These are phyloP conservation scores for Drosophila mettleri DNA, from an alignment of 2,888 invertebrate species.

Conservation along the genomic window DNA sequence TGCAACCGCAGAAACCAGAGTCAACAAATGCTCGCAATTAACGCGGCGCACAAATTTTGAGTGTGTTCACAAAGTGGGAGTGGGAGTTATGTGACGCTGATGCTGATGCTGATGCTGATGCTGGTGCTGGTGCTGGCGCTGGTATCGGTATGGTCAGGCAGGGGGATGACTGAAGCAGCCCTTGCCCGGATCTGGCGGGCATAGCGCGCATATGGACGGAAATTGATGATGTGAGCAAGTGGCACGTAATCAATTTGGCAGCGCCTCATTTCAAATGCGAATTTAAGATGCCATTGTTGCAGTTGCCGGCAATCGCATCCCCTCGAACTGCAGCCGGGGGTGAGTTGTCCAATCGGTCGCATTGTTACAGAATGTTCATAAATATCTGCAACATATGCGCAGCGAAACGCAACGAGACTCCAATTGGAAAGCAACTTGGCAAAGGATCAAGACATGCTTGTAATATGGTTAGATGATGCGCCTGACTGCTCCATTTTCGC, in stretches of 20 bases:
- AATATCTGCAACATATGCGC: conserved; percentile 63
- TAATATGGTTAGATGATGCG: background rate
- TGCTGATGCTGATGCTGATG: no score
- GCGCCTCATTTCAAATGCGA: conserved; percentile 72
- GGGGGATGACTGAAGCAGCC: conserved; percentile 15
- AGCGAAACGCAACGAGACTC: conserved; percentile 17
- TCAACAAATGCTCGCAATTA: conserved; percentile 78
- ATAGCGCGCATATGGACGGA: conserved; percentile 70
- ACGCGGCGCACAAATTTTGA: conserved; percentile 63
- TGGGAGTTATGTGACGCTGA: conserved; percentile 31
- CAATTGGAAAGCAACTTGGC: conserved; percentile 3
- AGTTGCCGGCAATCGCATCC: conserved; percentile 15
- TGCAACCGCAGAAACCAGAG: conserved; percentile 49
- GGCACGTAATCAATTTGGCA: conserved; percentile 78
- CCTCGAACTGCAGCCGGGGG: conserved; percentile 9
- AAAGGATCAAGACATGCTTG: background rate
- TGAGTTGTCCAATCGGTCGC: conserved; percentile 23
- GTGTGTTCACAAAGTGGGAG: conserved; percentile 39
- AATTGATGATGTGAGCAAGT: conserved; percentile 80
- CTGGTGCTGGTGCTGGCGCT: no score
- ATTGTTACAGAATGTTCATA: conserved; percentile 22
- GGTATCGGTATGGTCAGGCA: background rate
- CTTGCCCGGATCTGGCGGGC: conserved; percentile 46
- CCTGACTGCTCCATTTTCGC: background rate
- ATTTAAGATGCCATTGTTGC: conserved; percentile 78